phyloP scores from a whole-genome alignment of 1,140 invertebrate species.

The Diorhabda elongata region DNA sequence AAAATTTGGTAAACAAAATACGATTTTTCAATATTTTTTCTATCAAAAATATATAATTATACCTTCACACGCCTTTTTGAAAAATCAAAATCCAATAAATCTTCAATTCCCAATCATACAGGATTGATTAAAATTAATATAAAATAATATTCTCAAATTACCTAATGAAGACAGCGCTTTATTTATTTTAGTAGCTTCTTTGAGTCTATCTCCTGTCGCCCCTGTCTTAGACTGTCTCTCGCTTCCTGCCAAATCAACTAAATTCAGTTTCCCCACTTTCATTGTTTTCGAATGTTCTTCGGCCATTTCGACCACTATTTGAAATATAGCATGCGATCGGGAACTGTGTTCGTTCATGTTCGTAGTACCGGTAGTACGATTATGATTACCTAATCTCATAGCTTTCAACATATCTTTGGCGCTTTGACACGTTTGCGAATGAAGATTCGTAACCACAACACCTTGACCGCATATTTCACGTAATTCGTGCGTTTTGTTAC shows the following conservation, averaged over 20 bases:
- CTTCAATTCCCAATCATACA: no score
- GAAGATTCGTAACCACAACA: slow-evolving; percentile 90
- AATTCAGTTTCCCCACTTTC: slow-evolving; percentile 66
- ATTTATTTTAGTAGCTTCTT: slow-evolving; percentile 95
- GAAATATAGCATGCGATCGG: slow-evolving; percentile 96
- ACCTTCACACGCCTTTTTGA: background rate
- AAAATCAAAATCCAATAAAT: no score
- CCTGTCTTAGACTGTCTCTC: slow-evolving; percentile 91
- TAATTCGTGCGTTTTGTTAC: slow-evolving; percentile 64
- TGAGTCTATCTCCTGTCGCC: slow-evolving; percentile 81
- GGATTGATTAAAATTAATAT: no score
- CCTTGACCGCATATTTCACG: slow-evolving; percentile 69
- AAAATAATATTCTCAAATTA: slow-evolving; percentile 43
- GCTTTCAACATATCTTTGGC: slow-evolving; percentile 86
- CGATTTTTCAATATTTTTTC: no score
- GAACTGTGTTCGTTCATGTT: slow-evolving; percentile 99
- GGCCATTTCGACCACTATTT: slow-evolving; percentile 95
- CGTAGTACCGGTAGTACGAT: slow-evolving; percentile 87
- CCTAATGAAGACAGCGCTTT: slow-evolving; percentile 85
- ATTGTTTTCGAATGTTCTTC: slow-evolving; percentile 65
- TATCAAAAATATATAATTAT: background rate
- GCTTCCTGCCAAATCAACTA: slow-evolving; percentile 76
- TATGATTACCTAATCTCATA: slow-evolving; percentile 85
- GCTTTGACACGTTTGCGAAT: slow-evolving; percentile 85
- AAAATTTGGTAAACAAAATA: no score